Conservation (phyloP, 2,888 invertebrate genomes). For the Anodontia alba region DNA sequence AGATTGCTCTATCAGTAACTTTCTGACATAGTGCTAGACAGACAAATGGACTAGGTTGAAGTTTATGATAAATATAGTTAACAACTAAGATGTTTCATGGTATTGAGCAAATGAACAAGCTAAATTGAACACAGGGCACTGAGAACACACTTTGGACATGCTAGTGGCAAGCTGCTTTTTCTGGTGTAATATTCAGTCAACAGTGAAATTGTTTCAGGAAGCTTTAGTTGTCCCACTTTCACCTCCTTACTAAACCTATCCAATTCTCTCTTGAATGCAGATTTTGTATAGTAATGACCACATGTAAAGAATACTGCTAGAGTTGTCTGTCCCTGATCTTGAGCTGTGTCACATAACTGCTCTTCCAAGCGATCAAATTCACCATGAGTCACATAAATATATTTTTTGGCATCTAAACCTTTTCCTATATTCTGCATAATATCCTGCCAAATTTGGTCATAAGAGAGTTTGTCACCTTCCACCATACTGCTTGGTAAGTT, state of each 20-base stretch:
- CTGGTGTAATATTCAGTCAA: conserved; percentile 73
- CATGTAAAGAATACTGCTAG: conserved; percentile 77
- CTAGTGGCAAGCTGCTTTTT: conserved; percentile 69
- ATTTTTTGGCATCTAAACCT: conserved; percentile 64
- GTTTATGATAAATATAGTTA: no score
- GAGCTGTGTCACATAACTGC: conserved; percentile 49
- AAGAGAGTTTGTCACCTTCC: conserved; percentile 62
- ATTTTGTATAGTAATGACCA: conserved; percentile 77
- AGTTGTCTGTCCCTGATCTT: conserved; percentile 35
- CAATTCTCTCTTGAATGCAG: conserved; percentile 67
- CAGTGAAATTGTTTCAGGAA: conserved; percentile 71
- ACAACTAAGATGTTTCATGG: no score
- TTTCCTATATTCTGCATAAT: conserved; percentile 75
- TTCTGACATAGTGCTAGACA: no score
- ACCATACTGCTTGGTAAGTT: conserved; percentile 34
- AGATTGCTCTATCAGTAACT: no score
- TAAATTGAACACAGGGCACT: conserved; percentile 54
- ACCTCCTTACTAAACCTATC: conserved; percentile 65
- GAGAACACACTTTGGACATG: conserved; percentile 81
- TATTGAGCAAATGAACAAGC: no score
- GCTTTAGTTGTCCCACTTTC: conserved; percentile 55
- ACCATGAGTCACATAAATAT: conserved; percentile 73
- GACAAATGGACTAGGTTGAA: no score
- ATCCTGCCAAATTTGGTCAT: conserved; percentile 77
- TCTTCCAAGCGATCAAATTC: conserved; percentile 75